phyloP scores from a whole-genome alignment of 1,140 invertebrate genomes.

The Amyelois transitella region DNA sequence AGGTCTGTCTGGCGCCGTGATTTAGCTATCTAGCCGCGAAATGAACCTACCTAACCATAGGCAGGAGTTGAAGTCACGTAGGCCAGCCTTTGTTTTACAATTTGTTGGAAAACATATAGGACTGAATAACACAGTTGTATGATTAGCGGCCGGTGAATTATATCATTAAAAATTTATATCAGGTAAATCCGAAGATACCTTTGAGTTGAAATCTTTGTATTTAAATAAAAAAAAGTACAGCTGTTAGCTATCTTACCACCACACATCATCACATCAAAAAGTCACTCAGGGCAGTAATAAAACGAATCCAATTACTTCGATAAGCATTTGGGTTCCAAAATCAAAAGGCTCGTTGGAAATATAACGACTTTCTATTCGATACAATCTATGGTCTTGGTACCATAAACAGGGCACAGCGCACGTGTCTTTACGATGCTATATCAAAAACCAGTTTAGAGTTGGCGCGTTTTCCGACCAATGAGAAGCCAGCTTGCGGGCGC shows the following conservation, averaged over 20 bases:
- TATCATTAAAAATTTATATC: no score
- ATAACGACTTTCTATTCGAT: conserved; percentile 18
- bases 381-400: conserved; percentile 1
- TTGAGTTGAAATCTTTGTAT: no score
- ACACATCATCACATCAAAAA: not conserved
- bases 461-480: conserved; percentile 47
- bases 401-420: conserved; percentile 13
- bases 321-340: conserved; percentile 4
- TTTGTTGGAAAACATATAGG: not conserved
- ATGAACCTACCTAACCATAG: not conserved
- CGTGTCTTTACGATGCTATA: conserved; percentile 19
- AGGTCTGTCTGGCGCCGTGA: conserved; percentile 24
- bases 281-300: not conserved
- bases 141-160: no score
- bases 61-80: not conserved
- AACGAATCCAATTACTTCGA: not conserved
- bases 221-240: no score
- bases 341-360: conserved; percentile 8
- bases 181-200: no score
- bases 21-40: conserved; percentile 24
- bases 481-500: conserved; percentile 9
- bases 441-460: conserved; percentile 31
- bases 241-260: not conserved
- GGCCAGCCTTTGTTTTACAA: not conserved
- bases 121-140: no score